Conservation (phyloP, 1,140 invertebrate species). For the Notospermus geniculatus region DNA sequence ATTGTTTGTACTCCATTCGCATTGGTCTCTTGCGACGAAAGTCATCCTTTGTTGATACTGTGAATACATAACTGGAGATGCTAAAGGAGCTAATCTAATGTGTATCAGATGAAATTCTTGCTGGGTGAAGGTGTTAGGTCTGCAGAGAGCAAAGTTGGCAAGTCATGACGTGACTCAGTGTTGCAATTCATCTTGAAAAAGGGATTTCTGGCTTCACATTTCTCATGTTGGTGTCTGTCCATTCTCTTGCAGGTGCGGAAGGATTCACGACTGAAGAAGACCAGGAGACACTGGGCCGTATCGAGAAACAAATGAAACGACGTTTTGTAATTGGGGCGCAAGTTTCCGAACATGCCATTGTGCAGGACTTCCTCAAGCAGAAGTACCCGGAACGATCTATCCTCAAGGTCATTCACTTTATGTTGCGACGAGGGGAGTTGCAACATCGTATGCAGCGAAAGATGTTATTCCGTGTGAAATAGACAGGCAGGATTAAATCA, state of each 20-base stretch:
- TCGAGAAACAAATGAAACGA: constrained; percentile 93
- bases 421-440: constrained; percentile 91
- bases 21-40: too few species aligned
- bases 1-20: too few species aligned
- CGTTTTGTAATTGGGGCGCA: constrained; percentile 91
- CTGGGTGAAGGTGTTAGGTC: too few species aligned
- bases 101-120: too few species aligned
- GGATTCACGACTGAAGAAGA: constrained; percentile 96
- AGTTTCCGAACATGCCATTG: constrained; percentile 90
- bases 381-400: constrained; percentile 88
- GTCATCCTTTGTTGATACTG: too few species aligned
- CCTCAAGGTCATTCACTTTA: constrained; percentile 85
- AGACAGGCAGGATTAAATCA: too few species aligned
- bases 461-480: constrained; percentile 89
- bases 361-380: constrained; percentile 89
- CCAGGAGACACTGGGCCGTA: constrained; percentile 79
- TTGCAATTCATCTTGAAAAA: too few species aligned
- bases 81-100: too few species aligned
- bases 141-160: too few species aligned
- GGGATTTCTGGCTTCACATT: too few species aligned
- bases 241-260: constrained; percentile 74
- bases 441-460: constrained; percentile 95
- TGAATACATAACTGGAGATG: too few species aligned
- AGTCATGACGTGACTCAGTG: too few species aligned
- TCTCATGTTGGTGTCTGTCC: neutral